phyloP scores from a whole-genome alignment of 1,140 invertebrate genomes.

The Cydia pomonella region DNA sequence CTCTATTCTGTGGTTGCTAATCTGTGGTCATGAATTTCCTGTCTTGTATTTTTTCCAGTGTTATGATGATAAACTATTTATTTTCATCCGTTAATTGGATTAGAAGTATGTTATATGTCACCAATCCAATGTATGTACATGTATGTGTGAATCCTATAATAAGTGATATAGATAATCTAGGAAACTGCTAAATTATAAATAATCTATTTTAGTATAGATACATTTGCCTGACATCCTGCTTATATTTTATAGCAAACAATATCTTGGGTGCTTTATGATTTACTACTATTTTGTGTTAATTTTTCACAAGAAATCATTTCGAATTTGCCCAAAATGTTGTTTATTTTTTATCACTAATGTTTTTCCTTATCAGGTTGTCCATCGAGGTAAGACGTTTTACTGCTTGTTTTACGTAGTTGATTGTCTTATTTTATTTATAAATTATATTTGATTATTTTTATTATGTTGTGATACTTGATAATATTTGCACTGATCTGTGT shows the following conservation, averaged over 20 bases:
- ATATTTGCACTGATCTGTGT: conserved; percentile 32
- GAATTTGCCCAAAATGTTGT: conserved; percentile 41
- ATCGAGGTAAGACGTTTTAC: conserved; percentile 54
- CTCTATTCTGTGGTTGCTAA: too few species aligned
- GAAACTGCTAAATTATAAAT: background rate
- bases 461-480: conserved; percentile 38
- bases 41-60: too few species aligned
- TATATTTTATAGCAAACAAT: conserved; percentile 7
- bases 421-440: conserved; percentile 35
- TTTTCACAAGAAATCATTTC: background rate
- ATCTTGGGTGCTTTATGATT: background rate
- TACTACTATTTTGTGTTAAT: background rate
- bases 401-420: conserved; percentile 51
- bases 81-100: too few species aligned
- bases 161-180: background rate
- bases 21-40: background rate
- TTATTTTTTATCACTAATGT: conserved; percentile 42
- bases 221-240: conserved; percentile 21
- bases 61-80: too few species aligned
- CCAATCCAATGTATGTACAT: background rate
- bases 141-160: background rate
- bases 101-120: too few species aligned
- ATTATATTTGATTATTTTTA: conserved; percentile 40
- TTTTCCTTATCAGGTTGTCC: conserved; percentile 57
- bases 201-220: background rate